These are phyloP conservation scores for Flabesymbios commensalis DNA, from an alignment of 2,888 invertebrate species.

Conservation along the genomic window DNA sequence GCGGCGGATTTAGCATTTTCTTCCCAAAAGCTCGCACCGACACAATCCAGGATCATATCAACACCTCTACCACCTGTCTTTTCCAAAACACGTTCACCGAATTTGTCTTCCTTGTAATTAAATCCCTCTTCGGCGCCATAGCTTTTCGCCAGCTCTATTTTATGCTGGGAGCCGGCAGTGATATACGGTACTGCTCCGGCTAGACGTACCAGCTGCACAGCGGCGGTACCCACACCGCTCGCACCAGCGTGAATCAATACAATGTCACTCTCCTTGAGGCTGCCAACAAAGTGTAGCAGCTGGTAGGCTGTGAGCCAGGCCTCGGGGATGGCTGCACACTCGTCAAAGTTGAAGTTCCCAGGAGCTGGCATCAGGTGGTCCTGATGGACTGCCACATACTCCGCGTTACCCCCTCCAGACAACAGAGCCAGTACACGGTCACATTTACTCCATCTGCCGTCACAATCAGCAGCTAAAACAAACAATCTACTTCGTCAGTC, in stretches of 20 bases:
- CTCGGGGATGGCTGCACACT: conserved; percentile 62
- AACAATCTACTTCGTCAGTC: background rate
- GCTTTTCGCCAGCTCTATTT: conserved; percentile 46
- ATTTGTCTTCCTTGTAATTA: conserved; percentile 58
- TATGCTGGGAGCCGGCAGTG: conserved; percentile 57
- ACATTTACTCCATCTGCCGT: too few relatives aligned
- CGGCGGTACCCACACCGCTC: conserved; percentile 62
- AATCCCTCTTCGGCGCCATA: conserved; percentile 56
- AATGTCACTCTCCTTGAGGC: conserved; percentile 46
- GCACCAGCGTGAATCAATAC: conserved; percentile 62
- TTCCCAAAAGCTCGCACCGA: conserved; percentile 59
- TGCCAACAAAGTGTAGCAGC: conserved; percentile 48
- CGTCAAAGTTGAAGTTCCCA: conserved; percentile 38
- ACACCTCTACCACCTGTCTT: conserved; percentile 58
- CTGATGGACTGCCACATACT: conserved; percentile 55
- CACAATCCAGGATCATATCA: conserved; percentile 60
- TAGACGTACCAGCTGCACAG: conserved; percentile 53
- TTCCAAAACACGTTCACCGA: conserved; percentile 47
- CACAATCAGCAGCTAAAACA: background rate
- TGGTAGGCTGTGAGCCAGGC: conserved; percentile 62
- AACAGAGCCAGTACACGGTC: too few relatives aligned
- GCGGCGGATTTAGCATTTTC: conserved; percentile 52
- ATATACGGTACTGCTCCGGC: conserved; percentile 49
- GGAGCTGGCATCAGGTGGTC: conserved; percentile 52
- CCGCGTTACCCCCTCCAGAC: conserved; percentile 62